These are phyloP conservation scores for Drosophila sp. DNA, from an alignment of 1,140 invertebrate genomes.

Conservation along the genomic window DNA sequence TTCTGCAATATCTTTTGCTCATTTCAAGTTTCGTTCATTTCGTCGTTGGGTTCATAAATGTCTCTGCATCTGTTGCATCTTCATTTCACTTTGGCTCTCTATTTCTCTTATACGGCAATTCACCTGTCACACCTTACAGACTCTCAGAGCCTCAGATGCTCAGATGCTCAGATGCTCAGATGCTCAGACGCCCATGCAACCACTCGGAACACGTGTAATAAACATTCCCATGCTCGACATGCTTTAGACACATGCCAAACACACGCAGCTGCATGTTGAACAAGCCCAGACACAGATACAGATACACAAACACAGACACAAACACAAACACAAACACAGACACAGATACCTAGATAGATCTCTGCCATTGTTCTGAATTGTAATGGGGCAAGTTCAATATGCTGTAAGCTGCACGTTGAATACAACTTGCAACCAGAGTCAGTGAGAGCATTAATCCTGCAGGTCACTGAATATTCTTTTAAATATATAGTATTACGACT, in stretches of 20 bases:
- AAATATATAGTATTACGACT: neutral
- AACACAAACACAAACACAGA: conserved; percentile 7
- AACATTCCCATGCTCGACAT: conserved; percentile 46
- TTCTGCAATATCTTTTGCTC: neutral
- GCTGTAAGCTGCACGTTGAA: no score
- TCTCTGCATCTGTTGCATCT: conserved; percentile 27
- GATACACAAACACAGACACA: conserved; percentile 1
- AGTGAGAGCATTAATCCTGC: conserved; percentile 19
- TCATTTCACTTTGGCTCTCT: conserved; percentile 6
- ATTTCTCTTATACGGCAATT: neutral
- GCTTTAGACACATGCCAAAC: conserved; percentile 42
- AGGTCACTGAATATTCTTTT: neutral
- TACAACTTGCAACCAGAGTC: conserved; percentile 1
- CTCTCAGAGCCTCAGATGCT: neutral
- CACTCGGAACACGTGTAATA: conserved; percentile 42
- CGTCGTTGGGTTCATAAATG: conserved; percentile 31
- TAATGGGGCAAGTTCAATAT: no score
- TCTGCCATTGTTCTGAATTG: conserved; percentile 6
- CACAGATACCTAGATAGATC: neutral
- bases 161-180: no score
- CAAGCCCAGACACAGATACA: conserved; percentile 18
- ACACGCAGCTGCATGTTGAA: conserved; percentile 37
- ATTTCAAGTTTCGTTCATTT: conserved; percentile 3
- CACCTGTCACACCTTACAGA: conserved; percentile 35
- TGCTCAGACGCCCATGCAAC: conserved; percentile 12